Base-by-base conservation (phyloP, 2,113 vertebrate species). In the Myrmecobius fasciatus region DNA sequence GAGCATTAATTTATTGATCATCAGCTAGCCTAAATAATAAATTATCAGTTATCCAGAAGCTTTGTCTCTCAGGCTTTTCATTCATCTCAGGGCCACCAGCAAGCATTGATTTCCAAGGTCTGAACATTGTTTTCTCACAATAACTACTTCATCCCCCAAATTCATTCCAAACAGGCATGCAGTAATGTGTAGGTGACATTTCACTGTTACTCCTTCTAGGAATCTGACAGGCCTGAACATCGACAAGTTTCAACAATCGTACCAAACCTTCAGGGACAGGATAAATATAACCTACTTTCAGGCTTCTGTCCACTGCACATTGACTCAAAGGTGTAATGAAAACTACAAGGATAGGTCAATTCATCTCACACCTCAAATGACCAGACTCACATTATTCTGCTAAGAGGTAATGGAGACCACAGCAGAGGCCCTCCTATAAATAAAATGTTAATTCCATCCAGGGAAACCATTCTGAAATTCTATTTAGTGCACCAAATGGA, bases 161-260 rank as follows among this genome's bases (percentile, higher is more conserved):
- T 83, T 83, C n/a, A 83, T 83, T 83, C 17, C n/a, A 83, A 83
- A 83, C 67, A 83, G 67, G 36, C 17, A 8, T 43, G 67, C n/a
- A 43, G 20, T 43, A 24, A 43, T 83, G 3, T 47, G 25, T 90
- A 51, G 26, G 25, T 28, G 46, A 90, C 49, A 90, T 90, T 90
- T 47, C 25, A 51, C 47, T 90, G 0, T 47, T 0, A 0, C n/a
- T 83, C 67, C 67, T 83, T 91, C 95, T 31, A 0, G 8, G 0
- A 96, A 92, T 91, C 1, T 47, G 28, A 91, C 0, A 0, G 93
- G 53, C 93, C 93, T 91, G 49, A 94, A 94, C 94, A 48, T 93
- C 97, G 97, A 98, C 96, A 89, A 97, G 96, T 92, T 96, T 97
- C 96, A 96, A 98, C 98, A 98, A 97, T 97, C 97, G 97, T 96